phyloP scores from a whole-genome alignment of 1,140 invertebrate species.

The Nephila pilipes region DNA sequence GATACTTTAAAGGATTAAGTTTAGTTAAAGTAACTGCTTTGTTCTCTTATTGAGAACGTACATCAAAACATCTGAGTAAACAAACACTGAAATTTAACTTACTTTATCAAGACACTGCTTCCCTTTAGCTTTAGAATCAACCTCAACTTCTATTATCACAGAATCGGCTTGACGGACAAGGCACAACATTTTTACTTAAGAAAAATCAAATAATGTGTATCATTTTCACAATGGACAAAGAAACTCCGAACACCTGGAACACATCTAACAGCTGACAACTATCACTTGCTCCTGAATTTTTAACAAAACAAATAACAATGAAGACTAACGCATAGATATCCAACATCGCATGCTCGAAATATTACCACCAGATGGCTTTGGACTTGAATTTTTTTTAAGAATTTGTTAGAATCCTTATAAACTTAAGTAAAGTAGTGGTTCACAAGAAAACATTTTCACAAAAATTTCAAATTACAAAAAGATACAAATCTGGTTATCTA shows the following conservation, averaged over 20 bases:
- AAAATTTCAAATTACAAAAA: too few relatives aligned
- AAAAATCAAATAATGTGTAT: neutral
- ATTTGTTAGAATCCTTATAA: too few relatives aligned
- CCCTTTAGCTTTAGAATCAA: constrained; percentile 91
- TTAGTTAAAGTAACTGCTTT: neutral
- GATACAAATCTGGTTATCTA: too few relatives aligned
- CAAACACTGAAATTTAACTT: constrained; percentile 78
- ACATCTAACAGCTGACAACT: constrained; percentile 60
- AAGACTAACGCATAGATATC: neutral
- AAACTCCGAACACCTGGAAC: constrained; percentile 26
- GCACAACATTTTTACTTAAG: constrained; percentile 87
- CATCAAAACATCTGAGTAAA: constrained; percentile 42
- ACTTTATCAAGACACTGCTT: constrained; percentile 94
- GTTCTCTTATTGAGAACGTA: neutral
- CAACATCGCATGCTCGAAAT: neutral
- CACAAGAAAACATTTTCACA: too few relatives aligned
- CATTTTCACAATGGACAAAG: constrained; percentile 26
- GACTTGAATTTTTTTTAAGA: too few relatives aligned
- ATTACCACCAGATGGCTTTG: too few relatives aligned
- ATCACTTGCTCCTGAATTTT: neutral
- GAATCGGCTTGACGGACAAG: constrained; percentile 92
- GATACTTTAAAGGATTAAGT: neutral
- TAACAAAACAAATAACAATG: constrained; percentile 14
- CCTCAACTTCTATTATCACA: constrained; percentile 90
- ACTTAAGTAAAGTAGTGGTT: too few relatives aligned